phyloP scores from a whole-genome alignment of 2,113 vertebrate genomes.

The Bettongia penicillata region DNA sequence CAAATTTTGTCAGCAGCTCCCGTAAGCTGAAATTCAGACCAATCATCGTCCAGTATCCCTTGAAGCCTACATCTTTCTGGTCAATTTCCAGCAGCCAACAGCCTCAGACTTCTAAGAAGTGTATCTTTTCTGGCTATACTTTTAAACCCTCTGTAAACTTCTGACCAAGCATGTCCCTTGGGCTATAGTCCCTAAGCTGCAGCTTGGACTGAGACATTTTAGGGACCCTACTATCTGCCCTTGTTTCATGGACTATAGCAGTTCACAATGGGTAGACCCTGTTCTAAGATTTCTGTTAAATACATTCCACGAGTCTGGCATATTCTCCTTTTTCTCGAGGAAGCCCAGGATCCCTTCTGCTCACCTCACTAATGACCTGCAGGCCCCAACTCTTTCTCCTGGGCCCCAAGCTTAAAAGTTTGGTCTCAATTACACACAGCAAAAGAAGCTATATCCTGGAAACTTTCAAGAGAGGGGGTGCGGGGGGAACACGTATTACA shows the following conservation, averaged over 20 bases:
- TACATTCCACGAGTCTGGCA: constrained; percentile 67
- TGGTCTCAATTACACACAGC: constrained; percentile 85
- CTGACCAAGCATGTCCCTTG: constrained; percentile 71
- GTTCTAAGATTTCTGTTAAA: constrained; percentile 66
- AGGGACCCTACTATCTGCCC: constrained; percentile 53
- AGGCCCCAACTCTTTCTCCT: constrained; percentile 77
- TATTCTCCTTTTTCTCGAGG: constrained; percentile 58
- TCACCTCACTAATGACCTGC: constrained; percentile 78
- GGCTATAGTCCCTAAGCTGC: constrained; percentile 61
- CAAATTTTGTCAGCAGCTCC: constrained; percentile 93
- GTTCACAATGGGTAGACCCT: background rate
- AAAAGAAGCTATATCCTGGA: constrained; percentile 79
- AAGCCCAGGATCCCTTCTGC: constrained; percentile 65
- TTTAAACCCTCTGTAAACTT: constrained; percentile 66
- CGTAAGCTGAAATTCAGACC: constrained; percentile 94
- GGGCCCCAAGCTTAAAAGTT: constrained; percentile 76
- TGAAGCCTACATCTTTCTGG: constrained; percentile 84
- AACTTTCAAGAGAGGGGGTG: constrained; percentile 53
- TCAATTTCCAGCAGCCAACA: constrained; percentile 76
- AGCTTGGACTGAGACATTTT: constrained; percentile 72
- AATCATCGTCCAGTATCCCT: constrained; percentile 91
- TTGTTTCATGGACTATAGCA: constrained; percentile 61
- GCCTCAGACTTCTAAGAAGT: constrained; percentile 66
- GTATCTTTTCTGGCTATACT: constrained; percentile 75
- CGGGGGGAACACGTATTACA: constrained; percentile 71